phyloP scores from a whole-genome alignment of 2,797 vertebrate species.

The Sebastes glaucus region DNA sequence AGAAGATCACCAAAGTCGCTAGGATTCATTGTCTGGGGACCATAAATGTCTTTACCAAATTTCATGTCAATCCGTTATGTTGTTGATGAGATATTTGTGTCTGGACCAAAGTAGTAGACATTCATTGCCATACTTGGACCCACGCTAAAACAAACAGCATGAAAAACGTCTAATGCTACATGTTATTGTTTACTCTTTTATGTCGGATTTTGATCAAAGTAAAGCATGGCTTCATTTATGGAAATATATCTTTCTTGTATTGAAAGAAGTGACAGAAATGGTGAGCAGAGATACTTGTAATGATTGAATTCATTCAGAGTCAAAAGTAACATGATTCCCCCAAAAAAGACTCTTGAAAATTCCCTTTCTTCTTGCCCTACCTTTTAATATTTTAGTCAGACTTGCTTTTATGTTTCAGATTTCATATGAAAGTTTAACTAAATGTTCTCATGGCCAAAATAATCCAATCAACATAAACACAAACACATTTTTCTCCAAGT shows the following conservation, averaged over 20 bases:
- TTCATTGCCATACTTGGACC: background rate
- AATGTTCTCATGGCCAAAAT: background rate
- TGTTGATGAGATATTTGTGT: background rate
- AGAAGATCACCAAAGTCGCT: background rate
- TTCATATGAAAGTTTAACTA: constrained; percentile 13
- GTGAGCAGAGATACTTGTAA: background rate
- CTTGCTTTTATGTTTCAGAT: background rate
- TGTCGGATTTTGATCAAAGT: background rate
- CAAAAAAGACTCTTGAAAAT: background rate
- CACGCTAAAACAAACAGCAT: background rate
- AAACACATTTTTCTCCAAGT: constrained; percentile 3
- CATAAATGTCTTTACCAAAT: background rate
- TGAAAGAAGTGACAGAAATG: background rate
- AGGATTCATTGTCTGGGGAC: background rate
- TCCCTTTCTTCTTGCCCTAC: background rate
- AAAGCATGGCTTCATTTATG: background rate
- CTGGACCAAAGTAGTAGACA: background rate
- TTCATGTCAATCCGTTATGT: background rate
- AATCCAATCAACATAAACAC: constrained; percentile 11
- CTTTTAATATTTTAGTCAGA: constrained; percentile 5
- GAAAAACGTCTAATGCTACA: background rate
- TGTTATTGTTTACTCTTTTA: background rate
- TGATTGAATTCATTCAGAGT: background rate
- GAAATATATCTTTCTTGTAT: background rate
- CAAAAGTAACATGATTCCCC: background rate